Evolutionary conservation across 2,797 vertebrate species (phyloP).

Genomic region (Pantherophis vulpinus): DNA sequence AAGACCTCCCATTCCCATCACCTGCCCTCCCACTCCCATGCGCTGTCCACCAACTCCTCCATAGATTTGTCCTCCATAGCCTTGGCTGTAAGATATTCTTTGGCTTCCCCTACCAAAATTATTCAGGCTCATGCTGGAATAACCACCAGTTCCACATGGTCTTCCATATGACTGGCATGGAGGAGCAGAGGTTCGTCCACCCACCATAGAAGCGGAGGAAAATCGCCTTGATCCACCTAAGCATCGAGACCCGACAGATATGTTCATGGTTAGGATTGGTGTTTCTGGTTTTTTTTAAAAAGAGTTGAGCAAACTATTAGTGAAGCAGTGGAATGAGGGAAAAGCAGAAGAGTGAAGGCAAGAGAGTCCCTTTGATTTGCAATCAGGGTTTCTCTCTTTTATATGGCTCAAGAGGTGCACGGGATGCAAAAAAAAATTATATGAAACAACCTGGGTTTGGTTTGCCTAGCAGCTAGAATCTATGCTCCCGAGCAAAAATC

Average conservation of each 20-base stretch:
- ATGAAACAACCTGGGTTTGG: constrained; percentile 42
- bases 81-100: constrained; percentile 31
- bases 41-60: background rate
- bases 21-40: background rate
- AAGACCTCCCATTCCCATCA: background rate
- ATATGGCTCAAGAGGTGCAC: constrained; percentile 32
- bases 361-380: constrained; percentile 38
- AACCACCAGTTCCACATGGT: constrained; percentile 44
- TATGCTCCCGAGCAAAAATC: constrained; percentile 42
- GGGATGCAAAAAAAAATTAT: constrained; percentile 20
- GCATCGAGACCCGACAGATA: constrained; percentile 43
- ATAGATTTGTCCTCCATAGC: constrained; percentile 10
- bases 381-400: constrained; percentile 12
- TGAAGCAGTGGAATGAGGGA: background rate
- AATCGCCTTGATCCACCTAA: constrained; percentile 31
- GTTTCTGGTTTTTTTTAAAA: background rate
- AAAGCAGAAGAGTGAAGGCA: constrained; percentile 4
- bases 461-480: constrained; percentile 58
- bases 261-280: constrained; percentile 44
- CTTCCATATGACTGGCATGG: constrained; percentile 20
- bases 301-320: background rate
- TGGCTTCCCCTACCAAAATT: constrained; percentile 29
- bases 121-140: constrained; percentile 59
- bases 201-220: constrained; percentile 21
- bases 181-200: background rate